Percentiles rank a stretch among this genome's conserved stretches.
phyloP scores from a whole-genome alignment of 1,140 invertebrate species.

The Latrodectus geometricus region DNA sequence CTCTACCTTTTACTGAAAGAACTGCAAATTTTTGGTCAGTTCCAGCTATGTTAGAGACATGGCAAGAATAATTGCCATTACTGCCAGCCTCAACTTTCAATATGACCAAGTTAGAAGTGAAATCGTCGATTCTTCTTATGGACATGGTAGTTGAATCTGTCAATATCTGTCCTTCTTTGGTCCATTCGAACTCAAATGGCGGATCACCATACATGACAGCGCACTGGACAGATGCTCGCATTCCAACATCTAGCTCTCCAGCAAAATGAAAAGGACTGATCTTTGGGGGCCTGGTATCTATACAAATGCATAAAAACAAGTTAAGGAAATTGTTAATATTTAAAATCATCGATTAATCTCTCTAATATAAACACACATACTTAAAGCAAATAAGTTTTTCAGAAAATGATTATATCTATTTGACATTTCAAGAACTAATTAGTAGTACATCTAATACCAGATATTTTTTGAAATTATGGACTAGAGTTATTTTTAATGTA shows the following conservation, averaged over 20 bases:
- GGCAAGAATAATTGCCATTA: conserved; percentile 63
- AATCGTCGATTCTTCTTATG: conserved; percentile 1
- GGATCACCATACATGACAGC: conserved; percentile 63
- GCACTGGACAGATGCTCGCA: conserved; percentile 73
- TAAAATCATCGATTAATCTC: no score
- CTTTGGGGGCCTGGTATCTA: conserved; percentile 44
- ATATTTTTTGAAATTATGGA: no score
- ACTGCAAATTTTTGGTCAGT: conserved; percentile 15
- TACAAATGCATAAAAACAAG: background rate
- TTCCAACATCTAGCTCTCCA: conserved; percentile 77
- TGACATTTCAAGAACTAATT: no score
- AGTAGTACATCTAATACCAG: no score
- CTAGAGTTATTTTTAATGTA: no score
- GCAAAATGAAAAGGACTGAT: conserved; percentile 63
- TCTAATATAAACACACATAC: no score
- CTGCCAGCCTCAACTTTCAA: conserved; percentile 33
- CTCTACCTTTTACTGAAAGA: conserved; percentile 20
- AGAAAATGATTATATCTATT: no score
- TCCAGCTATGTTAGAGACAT: conserved; percentile 54
- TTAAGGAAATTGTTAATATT: no score
- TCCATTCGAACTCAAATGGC: conserved; percentile 64
- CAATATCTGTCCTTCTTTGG: conserved; percentile 59
- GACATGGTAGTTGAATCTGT: background rate
- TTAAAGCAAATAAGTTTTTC: no score
- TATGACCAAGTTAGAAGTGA: conserved; percentile 17